phyloP scores from a whole-genome alignment of 2,113 vertebrate species.

The Ginglymostoma cirratum region DNA sequence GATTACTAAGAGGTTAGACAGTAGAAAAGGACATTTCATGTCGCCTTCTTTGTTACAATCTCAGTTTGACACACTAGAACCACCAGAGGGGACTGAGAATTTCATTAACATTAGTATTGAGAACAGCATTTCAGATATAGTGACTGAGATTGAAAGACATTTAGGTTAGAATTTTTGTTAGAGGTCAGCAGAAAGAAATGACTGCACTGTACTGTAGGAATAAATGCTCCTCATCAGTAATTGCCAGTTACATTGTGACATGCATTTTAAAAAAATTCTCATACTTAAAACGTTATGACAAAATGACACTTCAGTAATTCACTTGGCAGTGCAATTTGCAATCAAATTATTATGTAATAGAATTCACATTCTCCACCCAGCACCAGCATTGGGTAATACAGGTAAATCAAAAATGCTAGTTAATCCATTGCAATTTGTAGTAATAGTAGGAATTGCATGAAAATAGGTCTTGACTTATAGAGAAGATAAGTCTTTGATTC shows the following conservation, averaged over 20 bases:
- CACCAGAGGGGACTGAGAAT: constrained; percentile 63
- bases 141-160: constrained; percentile 51
- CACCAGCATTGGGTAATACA: no score
- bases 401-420: no score
- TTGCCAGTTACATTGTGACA: neutral
- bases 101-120: constrained; percentile 64
- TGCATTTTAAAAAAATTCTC: neutral
- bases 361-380: no score
- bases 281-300: neutral
- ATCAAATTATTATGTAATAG: neutral
- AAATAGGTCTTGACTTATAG: no score
- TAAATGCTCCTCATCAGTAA: neutral
- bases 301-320: neutral
- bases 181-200: neutral
- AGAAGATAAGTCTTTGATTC: no score
- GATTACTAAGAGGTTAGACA: constrained; percentile 61
- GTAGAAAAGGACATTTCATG: constrained; percentile 78
- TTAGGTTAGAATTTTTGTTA: constrained; percentile 41
- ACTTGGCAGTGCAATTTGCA: neutral
- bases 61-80: constrained; percentile 74
- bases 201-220: neutral
- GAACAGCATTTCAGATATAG: constrained; percentile 57
- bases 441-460: no score
- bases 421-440: no score
- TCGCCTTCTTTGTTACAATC: constrained; percentile 65